Base-by-base conservation (phyloP, 2,113 vertebrate genomes). In the Anarrhichthys ocellatus region DNA sequence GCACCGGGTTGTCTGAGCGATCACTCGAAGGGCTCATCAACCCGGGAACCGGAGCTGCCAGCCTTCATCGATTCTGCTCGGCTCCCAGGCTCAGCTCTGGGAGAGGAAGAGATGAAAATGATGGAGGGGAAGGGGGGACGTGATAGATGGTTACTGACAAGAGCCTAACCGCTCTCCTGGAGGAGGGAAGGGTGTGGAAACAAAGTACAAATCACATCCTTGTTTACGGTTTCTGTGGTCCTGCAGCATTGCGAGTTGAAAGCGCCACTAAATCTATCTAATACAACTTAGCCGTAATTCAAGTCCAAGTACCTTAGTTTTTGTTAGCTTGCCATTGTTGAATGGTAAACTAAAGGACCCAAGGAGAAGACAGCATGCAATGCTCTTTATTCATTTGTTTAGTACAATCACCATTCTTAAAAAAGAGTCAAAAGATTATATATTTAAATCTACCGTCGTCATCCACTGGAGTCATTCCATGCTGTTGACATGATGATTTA, bases 1-100 rank as follows among this genome's bases (percentile, higher is more conserved):
- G 80, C 80, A 83, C 80, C 74, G 48, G 74, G 56, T 76, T 81
- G 88, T 88, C 88, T 76, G 83, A 81, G 75, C 48, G 0, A 69
- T 81, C 34, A 27, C 46, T 54, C 70, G 52, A 63, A 15, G 46
- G 56, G 32, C 74, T 72, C 24, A 5, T 61, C 80, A 69, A 32
- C 9, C 54, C 24, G 29, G 75, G 58, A 62, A 48, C 66, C 15
- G 6, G 69, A 15, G 50, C 73, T 67, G 70, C 65, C 76, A 67
- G 76, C 59, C 76, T 29, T 22, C 48, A 82, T 64, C 15, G 70
- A 83, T 74, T 80, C 34, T 72, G 38, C 66, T 77, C 73, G 27
- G 71, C 74, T 86, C 56, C 27, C 38, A 6, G 63, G 50, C 58
- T 65, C 80, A 20, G 66, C 36, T 68, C 50, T 7, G 32, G 54